phyloP scores from a whole-genome alignment of 2,113 vertebrate genomes.

The Dasyprocta punctata region DNA sequence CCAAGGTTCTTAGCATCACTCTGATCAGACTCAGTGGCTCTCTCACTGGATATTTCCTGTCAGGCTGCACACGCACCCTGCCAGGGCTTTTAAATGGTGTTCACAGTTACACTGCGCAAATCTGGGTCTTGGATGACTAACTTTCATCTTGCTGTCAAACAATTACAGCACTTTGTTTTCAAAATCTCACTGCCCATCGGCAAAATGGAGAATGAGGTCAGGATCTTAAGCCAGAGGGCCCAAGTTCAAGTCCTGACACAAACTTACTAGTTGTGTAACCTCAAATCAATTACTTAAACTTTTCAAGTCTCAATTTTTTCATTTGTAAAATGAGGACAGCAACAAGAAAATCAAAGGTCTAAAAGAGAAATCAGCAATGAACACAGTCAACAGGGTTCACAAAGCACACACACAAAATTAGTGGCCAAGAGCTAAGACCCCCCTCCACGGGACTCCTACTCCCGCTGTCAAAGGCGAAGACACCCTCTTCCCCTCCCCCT shows the following conservation, averaged over 20 bases:
- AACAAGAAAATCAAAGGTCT: neutral
- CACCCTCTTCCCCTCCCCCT: neutral
- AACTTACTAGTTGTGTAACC: neutral
- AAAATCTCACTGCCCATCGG: neutral
- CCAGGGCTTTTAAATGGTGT: neutral
- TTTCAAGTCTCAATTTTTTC: neutral
- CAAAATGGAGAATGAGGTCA: neutral
- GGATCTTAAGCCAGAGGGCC: neutral
- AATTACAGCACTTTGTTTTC: neutral
- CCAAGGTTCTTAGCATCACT: neutral
- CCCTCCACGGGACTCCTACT: neutral
- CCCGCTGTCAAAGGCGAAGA: neutral
- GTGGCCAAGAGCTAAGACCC: neutral
- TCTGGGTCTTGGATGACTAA: neutral
- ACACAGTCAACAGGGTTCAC: neutral
- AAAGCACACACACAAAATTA: neutral
- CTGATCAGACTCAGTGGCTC: neutral
- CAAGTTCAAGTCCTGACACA: neutral
- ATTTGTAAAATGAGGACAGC: neutral
- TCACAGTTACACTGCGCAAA: neutral
- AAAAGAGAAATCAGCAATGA: neutral
- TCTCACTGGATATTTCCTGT: neutral
- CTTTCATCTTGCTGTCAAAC: neutral
- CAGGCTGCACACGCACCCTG: neutral
- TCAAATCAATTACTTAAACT: neutral